Evolutionary conservation across 2,113 vertebrate genomes (phyloP).

Genomic region (Callithrix jacchus): DNA sequence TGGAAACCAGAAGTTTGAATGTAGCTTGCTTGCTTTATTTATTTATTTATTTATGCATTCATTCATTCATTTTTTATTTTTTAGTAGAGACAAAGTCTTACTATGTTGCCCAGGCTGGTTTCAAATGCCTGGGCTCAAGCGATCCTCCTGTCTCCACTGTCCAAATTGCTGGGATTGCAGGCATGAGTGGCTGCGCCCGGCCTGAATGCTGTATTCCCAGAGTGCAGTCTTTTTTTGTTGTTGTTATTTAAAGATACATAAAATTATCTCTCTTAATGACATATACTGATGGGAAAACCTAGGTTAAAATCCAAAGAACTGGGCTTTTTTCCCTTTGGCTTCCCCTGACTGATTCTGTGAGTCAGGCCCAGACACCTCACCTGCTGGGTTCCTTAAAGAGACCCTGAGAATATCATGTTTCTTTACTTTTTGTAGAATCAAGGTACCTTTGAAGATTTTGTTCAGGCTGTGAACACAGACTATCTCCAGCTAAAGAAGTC

Average conservation of each 20-base stretch:
- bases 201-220: neutral
- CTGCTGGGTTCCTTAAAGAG: neutral
- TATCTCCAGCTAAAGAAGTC: neutral
- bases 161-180: neutral
- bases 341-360: neutral
- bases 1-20: neutral
- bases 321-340: neutral
- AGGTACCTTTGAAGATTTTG: neutral
- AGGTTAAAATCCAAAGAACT: neutral
- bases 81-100: neutral
- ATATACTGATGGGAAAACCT: neutral
- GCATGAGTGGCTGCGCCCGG: neutral
- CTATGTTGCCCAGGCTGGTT: neutral
- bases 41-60: too few species aligned
- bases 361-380: neutral
- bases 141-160: neutral
- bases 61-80: too few species aligned
- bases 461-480: neutral
- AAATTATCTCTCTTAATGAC: neutral
- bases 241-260: neutral
- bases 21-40: neutral
- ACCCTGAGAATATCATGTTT: neutral
- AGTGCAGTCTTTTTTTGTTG: neutral
- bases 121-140: neutral
- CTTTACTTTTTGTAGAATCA: neutral